phyloP scores from a whole-genome alignment of 2,888 invertebrate species.

The Rotaria magnacalcarata region DNA sequence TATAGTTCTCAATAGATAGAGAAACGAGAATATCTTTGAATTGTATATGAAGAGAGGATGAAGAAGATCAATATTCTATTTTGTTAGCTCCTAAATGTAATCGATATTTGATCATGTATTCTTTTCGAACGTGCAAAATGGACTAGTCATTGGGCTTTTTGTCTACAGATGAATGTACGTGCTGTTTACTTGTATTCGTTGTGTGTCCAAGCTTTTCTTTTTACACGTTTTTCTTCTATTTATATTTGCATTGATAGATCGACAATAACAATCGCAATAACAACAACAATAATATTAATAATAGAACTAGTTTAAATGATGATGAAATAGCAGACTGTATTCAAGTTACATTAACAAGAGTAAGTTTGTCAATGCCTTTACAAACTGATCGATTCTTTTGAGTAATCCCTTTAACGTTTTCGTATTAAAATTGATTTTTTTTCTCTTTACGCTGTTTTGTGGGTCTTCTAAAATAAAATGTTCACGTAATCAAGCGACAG shows the following conservation, averaged over 20 bases:
- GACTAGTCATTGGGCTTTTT: constrained; percentile 11
- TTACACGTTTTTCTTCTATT: neutral
- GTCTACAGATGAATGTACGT: neutral
- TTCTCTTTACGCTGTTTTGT: neutral
- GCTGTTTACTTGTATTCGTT: neutral
- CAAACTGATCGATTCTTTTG: neutral
- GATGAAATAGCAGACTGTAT: neutral
- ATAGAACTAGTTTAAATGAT: neutral
- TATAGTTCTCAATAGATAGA: neutral
- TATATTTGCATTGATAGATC: neutral
- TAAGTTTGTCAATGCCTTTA: neutral
- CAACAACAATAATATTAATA: neutral
- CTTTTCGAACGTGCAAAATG: neutral
- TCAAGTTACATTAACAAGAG: constrained; percentile 33
- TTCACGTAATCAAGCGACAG: neutral
- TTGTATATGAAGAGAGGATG: neutral
- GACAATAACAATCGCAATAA: neutral
- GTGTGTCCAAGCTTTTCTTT: neutral
- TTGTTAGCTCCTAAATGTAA: neutral
- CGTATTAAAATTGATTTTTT: constrained; percentile 9
- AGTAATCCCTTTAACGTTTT: neutral
- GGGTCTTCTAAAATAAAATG: neutral
- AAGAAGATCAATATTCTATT: constrained; percentile 24
- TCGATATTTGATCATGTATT: constrained; percentile 29
- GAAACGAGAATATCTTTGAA: neutral